Conservation (phyloP, 2,797 vertebrate species). For the Carapus acus region DNA sequence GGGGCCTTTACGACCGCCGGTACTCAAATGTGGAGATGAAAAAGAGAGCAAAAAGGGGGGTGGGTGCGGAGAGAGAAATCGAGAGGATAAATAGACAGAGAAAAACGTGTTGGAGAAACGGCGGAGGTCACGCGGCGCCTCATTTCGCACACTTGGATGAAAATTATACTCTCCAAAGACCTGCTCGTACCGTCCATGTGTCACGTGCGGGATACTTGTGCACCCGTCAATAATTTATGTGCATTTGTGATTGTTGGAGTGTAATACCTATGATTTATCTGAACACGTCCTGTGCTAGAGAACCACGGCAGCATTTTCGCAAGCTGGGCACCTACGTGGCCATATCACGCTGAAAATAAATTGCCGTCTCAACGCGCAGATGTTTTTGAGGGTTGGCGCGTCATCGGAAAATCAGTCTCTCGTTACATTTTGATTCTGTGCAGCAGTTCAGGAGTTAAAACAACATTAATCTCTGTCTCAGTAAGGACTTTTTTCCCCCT, state of each 20-base stretch:
- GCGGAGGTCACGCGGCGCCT: conserved; percentile 43
- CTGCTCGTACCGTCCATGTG: conserved; percentile 13
- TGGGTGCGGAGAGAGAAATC: too few relatives aligned
- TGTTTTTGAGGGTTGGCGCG: conserved; percentile 31
- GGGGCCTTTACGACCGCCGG: conserved; percentile 59
- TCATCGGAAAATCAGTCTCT: conserved; percentile 15
- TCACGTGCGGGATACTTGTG: conserved; percentile 1
- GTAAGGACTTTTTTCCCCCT: conserved; percentile 32
- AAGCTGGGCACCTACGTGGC: conserved; percentile 19
- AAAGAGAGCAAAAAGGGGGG: conserved; percentile 12
- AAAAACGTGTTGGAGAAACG: conserved; percentile 43
- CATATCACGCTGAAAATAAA: conserved; percentile 29
- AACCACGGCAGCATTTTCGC: conserved; percentile 30
- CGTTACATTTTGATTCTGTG: conserved; percentile 14
- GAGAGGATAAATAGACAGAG: conserved; percentile 8
- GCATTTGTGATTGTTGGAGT: conserved; percentile 16
- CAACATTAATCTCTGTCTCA: conserved; percentile 32
- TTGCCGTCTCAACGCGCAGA: conserved; percentile 17
- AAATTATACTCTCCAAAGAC: too few relatives aligned
- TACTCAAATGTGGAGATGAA: conserved; percentile 47
- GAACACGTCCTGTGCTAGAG: conserved; percentile 28
- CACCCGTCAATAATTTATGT: conserved; percentile 15
- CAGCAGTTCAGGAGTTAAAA: neutral
- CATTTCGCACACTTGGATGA: too few relatives aligned
- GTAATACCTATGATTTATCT: conserved; percentile 29